A percentile compares a stretch with the other conserved stretches of the same genome.
These are phyloP conservation scores for Agelas oroides DNA, from an alignment of 37 sponge, comb jelly and placozoan species.

Conservation along the genomic window DNA sequence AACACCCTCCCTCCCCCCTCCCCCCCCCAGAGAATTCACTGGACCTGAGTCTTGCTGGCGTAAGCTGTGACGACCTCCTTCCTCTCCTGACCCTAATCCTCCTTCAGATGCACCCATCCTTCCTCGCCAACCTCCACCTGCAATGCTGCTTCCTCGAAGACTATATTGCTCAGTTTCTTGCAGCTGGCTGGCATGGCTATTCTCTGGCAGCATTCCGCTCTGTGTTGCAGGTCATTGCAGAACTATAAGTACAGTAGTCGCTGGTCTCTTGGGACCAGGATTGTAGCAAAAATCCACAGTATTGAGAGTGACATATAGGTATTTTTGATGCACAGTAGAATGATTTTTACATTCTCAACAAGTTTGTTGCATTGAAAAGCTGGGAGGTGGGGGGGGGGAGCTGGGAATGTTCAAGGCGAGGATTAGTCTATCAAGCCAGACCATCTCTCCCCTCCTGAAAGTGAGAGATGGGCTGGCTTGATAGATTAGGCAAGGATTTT, in stretches of 20 bases:
- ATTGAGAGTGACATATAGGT: too few relatives aligned
- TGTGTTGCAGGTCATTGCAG: constrained; percentile 5
- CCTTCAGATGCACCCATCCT: constrained; percentile 19
- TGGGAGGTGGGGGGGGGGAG: too few relatives aligned
- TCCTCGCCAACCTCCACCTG: constrained; percentile 12
- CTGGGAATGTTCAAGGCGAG: too few relatives aligned
- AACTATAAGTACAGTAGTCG: constrained; percentile 17
- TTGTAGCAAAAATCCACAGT: too few relatives aligned
- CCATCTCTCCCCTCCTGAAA: too few relatives aligned
- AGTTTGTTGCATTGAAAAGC: too few relatives aligned
- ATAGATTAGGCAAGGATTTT: too few relatives aligned
- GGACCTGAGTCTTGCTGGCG: constrained; percentile 13
- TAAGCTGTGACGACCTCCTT: constrained; percentile 40
- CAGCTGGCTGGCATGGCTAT: constrained; percentile 57
- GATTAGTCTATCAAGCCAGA: too few relatives aligned
- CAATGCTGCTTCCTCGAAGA: constrained; percentile 36
- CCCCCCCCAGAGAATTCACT: background rate
- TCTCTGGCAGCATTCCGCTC: constrained; percentile 34
- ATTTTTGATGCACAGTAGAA: too few relatives aligned
- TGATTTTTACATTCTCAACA: too few relatives aligned
- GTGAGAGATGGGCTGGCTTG: too few relatives aligned
- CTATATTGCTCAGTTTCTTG: constrained; percentile 36
- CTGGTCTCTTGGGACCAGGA: background rate
- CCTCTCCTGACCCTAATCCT: constrained; percentile 40
- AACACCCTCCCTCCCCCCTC: background rate